Evolutionary conservation across 2,113 vertebrate species (phyloP).

Genomic region (Ceratotherium simum): DNA sequence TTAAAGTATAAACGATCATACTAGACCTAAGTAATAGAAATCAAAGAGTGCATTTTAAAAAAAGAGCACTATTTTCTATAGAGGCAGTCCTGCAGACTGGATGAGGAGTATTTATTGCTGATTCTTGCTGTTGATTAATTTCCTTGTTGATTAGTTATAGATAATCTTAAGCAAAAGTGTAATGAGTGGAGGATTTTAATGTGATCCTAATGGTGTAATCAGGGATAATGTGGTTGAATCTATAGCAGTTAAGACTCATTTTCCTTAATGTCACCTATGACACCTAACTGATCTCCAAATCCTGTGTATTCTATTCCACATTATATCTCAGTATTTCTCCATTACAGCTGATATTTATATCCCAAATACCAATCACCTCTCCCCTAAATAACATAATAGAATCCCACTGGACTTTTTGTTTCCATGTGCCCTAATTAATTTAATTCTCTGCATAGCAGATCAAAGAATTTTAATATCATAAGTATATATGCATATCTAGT

Average conservation of each 20-base stretch:
- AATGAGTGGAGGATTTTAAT: not conserved
- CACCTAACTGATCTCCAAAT: not conserved
- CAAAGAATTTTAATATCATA: not conserved
- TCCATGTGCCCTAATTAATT: not conserved
- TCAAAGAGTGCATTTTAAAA: not conserved
- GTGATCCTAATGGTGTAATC: not conserved
- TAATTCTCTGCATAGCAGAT: not conserved
- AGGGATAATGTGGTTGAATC: not conserved
- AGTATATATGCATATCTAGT: not conserved
- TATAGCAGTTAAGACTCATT: not conserved
- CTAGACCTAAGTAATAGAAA: not conserved
- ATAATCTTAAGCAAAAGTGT: not conserved
- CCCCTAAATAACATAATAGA: not conserved
- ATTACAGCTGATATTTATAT: not conserved
- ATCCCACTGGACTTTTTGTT: not conserved
- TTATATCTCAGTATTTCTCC: not conserved
- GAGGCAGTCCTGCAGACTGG: not conserved
- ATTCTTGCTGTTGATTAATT: not conserved
- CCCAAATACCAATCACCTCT: not conserved
- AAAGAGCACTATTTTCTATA: not conserved
- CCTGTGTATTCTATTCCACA: not conserved
- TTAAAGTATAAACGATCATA: not conserved
- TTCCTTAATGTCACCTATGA: not conserved
- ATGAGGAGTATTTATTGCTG: not conserved
- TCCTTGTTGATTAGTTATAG: not conserved